Base-by-base conservation (phyloP, 2,113 vertebrate species). In the human (Homo sapiens) region DNA sequence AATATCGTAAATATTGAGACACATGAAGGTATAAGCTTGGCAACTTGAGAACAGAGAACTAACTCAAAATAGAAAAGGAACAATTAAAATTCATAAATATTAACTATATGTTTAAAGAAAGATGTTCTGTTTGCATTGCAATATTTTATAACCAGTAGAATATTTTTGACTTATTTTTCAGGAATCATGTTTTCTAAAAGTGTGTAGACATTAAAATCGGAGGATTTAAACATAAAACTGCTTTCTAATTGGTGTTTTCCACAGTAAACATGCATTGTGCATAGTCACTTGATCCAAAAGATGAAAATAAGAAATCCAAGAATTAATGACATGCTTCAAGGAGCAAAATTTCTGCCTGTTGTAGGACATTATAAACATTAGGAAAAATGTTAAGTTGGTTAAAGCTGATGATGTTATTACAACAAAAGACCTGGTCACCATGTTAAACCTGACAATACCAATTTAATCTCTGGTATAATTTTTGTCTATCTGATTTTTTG, bases 21-120 rank as follows among this genome's bases (percentile, higher is more conserved):
- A 92, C 35, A 22, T 17, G 27, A 23, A 25, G 12, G 1, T 16
- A 3, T 50, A 78, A 25, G 43, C 18, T 79, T 94, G 84, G 20
- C 52, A 93, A 32, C 87, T 1, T 10, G 4, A 89, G 48, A 95
- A 93, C 25, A 91, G 59, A 89, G 76, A 82, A 88, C 22, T 93
- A 86, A 84, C 84, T 82, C 57, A 40, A 76, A 84, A 48, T 1
- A 45, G 43, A 25, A 90, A 90, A 84, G 61, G 45, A 23, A 57
- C 10, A 23, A 76, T 91, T 94, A 7, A 75, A 78, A 89, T 27
- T 89, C 20, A 13, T 94, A 95, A 96, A 61, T 76, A 72, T 83
- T 94, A 61, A 83, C 64, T 88, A 9, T 87, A 20, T 20, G 72
- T 75, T 95, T 68, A 83, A 95, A 82, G 17, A 89, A 96, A 95